Evolutionary conservation across 2,888 invertebrate species (phyloP).

Genomic region (Aspidiotus destructor): DNA sequence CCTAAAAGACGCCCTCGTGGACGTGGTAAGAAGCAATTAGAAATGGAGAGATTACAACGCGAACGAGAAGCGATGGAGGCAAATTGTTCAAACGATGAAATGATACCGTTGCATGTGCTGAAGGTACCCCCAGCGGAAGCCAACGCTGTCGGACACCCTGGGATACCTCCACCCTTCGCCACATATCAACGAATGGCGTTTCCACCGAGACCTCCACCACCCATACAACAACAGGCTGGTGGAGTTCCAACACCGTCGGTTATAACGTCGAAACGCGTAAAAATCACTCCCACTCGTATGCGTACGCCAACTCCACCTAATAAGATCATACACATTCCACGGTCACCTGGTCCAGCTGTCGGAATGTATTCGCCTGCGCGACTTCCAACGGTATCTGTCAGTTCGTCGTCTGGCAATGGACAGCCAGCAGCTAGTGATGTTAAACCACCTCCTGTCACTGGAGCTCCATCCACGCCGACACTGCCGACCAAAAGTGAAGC

Average conservation of each 20-base stretch:
- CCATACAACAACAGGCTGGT: constrained; percentile 27
- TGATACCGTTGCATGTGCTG: constrained; percentile 15
- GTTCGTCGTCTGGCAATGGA: constrained; percentile 10
- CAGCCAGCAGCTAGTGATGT: not conserved
- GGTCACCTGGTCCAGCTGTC: not conserved
- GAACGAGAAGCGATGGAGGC: not conserved
- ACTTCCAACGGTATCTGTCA: constrained; percentile 1
- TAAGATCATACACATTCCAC: constrained; percentile 12
- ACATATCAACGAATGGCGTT: not conserved
- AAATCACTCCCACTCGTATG: constrained; percentile 28
- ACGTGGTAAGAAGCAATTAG: constrained; percentile 22
- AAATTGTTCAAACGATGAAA: constrained; percentile 11
- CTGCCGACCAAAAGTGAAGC: not conserved
- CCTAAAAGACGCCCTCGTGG: constrained; percentile 13
- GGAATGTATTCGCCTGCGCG: constrained; percentile 6
- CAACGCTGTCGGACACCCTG: not conserved
- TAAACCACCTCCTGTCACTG: not conserved
- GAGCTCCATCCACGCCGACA: not conserved
- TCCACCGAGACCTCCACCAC: constrained; percentile 4
- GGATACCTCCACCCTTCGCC: not conserved
- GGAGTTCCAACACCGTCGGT: not conserved
- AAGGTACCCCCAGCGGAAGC: not conserved
- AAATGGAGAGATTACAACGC: constrained; percentile 17
- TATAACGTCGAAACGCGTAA: constrained; percentile 26
- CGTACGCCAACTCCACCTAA: constrained; percentile 9